These are phyloP conservation scores for Arrhopalites spinosus DNA, from an alignment of 2,888 invertebrate genomes.

Conservation along the genomic window DNA sequence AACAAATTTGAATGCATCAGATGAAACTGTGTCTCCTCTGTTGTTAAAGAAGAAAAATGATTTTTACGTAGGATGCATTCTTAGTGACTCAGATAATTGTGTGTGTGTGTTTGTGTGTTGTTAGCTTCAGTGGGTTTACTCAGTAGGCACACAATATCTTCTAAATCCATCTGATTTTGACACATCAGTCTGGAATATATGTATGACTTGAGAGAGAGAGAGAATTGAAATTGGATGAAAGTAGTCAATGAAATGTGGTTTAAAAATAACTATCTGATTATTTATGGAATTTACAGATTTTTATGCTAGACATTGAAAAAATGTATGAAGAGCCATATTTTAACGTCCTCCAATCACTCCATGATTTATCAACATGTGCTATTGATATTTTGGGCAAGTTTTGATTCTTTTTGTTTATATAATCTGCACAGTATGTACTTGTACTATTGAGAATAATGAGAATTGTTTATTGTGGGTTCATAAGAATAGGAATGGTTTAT, in stretches of 20 bases:
- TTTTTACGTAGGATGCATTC: constrained; percentile 13
- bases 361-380: constrained; percentile 53
- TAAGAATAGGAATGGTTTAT: no score
- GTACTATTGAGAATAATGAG: no score
- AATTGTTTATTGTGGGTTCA: no score
- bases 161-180: background rate
- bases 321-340: constrained; percentile 63
- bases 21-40: background rate
- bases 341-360: constrained; percentile 52
- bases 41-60: background rate
- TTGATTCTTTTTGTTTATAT: no score
- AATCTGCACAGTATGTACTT: no score
- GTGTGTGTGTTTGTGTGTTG: no score
- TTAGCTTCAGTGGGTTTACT: no score
- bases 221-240: background rate
- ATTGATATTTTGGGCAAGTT: constrained; percentile 45
- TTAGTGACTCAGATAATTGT: no score
- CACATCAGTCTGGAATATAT: background rate
- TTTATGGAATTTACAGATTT: constrained; percentile 41
- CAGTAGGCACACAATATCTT: background rate
- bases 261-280: background rate
- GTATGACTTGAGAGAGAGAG: background rate
- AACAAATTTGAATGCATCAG: constrained; percentile 18
- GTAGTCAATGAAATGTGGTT: background rate
- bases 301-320: constrained; percentile 77